A percentile compares a stretch with the other conserved stretches of the same genome.
These are phyloP conservation scores for Lepidonotus clava DNA, from an alignment of 2,888 invertebrate genomes.

Conservation along the genomic window DNA sequence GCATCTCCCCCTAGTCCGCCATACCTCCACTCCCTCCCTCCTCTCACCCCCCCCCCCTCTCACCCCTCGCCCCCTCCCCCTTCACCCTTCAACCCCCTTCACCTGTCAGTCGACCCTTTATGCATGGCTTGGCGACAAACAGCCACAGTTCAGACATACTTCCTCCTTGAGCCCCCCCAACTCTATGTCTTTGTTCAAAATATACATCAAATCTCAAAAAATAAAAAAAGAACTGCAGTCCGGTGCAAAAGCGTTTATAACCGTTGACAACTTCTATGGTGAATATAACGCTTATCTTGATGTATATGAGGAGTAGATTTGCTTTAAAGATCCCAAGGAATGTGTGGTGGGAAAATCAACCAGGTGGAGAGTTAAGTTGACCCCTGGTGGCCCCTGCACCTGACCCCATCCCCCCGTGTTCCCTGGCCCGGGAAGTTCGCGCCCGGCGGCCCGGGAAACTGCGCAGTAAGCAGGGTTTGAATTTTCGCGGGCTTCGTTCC, in stretches of 20 bases:
- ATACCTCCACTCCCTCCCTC: no score
- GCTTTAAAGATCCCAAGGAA: no score
- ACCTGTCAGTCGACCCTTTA: neutral
- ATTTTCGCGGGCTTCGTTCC: slow-evolving; percentile 29
- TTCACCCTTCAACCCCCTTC: neutral
- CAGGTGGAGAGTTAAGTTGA: neutral
- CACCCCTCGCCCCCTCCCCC: no score
- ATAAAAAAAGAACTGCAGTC: no score
- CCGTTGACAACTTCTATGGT: no score
- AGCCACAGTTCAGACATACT: neutral
- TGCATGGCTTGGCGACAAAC: slow-evolving; percentile 2
- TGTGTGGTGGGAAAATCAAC: neutral
- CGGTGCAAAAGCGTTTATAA: no score
- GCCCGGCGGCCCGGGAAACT: neutral
- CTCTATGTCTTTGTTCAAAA: no score
- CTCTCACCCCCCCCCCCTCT: no score
- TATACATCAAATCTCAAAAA: no score
- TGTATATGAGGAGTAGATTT: no score
- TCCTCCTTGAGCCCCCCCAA: no score
- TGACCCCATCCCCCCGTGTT: neutral
- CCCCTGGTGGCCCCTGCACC: neutral
- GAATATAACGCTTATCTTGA: no score
- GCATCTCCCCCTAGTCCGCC: neutral
- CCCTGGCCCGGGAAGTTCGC: neutral
- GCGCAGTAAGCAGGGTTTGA: neutral